Evolutionary conservation across 2,113 vertebrate genomes (phyloP), one percentile per base, ranked within the genome.

Genomic region (Naja naja): DNA sequence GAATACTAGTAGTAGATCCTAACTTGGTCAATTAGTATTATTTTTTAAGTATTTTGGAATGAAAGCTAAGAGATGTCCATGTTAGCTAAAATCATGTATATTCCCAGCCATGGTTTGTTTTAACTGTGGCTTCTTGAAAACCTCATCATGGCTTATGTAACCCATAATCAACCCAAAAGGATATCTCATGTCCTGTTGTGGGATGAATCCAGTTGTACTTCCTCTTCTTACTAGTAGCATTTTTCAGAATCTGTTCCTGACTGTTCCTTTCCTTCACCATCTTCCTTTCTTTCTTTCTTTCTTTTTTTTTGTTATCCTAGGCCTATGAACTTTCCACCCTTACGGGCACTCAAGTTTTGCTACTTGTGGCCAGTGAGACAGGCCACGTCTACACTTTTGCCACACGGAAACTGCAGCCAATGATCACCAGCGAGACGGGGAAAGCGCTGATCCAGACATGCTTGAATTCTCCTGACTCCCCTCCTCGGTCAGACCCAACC

Each of bases 341-440:
- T 97, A 99, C 99, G 0, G 99, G 99, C 93, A 99, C 99, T 56
- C 99, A 99, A 97, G 99, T 99, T 45, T 97, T 99, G 95, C 97
- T 99, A 94, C 97, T 99, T 91, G 99, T 99, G 97, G 99, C 99
- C 96, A 99, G 99, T 1, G 99, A 99, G 97, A 99, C 99, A 0
- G 99, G 99, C 93, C 99, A 99, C 1, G 99, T 99, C 91, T 99
- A 99, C 97, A 99, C 99, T 0, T 99, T 99, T 87, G 99, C 99
- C 94, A 99, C 99, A 0, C 98, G 99, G 90, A 99, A 99, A 95
- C 98, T 99, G 94, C 99, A 99, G 97, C 99, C 99, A 95, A 99
- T 99, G 99, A 99, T 99, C 97, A 99, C 99, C 96, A 99, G 99
- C 20, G 99, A 99, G 97, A 99, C 99, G 2, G 99, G 99, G 92